phyloP scores from a whole-genome alignment of 2,888 invertebrate genomes.

The Rosalia funebris region DNA sequence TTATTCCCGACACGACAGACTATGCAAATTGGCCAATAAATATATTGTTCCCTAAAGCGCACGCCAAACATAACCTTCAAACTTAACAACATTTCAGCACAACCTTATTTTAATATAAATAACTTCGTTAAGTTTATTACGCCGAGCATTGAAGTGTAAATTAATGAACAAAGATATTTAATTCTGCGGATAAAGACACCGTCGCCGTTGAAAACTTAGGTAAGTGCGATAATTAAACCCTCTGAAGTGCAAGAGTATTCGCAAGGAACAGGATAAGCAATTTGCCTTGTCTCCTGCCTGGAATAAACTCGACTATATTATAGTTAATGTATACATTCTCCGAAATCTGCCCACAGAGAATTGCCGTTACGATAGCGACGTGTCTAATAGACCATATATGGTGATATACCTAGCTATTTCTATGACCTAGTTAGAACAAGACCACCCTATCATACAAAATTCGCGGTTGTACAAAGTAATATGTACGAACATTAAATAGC shows the following conservation, averaged over 20 bases:
- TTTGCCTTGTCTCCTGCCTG: conserved; percentile 9
- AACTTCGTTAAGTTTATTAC: conserved; percentile 40
- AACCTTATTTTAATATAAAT: conserved; percentile 40
- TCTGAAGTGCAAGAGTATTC: conserved; percentile 11
- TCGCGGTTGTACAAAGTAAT: too few species aligned
- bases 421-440: too few species aligned
- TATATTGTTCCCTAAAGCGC: background rate
- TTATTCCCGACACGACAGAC: too few species aligned
- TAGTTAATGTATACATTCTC: conserved; percentile 4
- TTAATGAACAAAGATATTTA: conserved; percentile 37
- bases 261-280: conserved; percentile 16
- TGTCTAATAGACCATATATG: background rate
- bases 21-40: too few species aligned
- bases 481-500: too few species aligned
- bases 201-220: conserved; percentile 27
- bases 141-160: conserved; percentile 32
- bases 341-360: conserved; percentile 1
- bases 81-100: conserved; percentile 16
- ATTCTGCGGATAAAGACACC: conserved; percentile 31
- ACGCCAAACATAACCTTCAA: conserved; percentile 12
- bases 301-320: conserved; percentile 10
- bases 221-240: conserved; percentile 31
- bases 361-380: background rate
- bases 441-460: too few species aligned
- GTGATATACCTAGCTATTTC: too few species aligned